A percentile compares a stretch with the other conserved stretches of the same genome.
These are phyloP conservation scores for Sebastes iracundus DNA, from an alignment of 2,797 vertebrate genomes.

Conservation along the genomic window DNA sequence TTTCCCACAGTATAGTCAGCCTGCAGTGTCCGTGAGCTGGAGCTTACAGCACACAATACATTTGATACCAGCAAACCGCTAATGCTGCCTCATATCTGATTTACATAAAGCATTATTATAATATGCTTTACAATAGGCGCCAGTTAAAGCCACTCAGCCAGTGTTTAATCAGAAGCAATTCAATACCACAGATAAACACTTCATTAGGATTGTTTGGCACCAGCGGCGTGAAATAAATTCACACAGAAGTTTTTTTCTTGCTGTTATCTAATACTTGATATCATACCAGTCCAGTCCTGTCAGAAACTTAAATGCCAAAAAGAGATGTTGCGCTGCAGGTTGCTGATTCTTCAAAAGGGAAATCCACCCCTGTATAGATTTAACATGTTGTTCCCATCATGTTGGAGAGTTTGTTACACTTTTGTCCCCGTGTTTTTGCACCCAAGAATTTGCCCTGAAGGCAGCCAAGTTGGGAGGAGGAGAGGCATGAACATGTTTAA, in stretches of 20 bases:
- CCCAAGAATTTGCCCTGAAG: constrained; percentile 39
- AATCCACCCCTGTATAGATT: background rate
- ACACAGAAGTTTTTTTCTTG: background rate
- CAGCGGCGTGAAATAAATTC: background rate
- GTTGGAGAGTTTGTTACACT: background rate
- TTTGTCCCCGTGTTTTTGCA: constrained; percentile 7
- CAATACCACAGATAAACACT: constrained; percentile 24
- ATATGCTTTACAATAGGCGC: constrained; percentile 1
- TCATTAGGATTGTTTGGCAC: constrained; percentile 10
- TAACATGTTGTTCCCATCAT: constrained; percentile 6
- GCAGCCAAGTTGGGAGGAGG: background rate
- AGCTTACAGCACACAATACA: background rate
- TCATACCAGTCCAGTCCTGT: background rate
- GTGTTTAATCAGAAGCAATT: constrained; percentile 43
- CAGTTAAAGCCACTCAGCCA: constrained; percentile 20
- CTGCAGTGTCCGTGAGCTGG: background rate
- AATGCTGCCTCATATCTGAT: constrained; percentile 23
- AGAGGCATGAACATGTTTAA: constrained; percentile 34
- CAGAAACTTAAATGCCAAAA: background rate
- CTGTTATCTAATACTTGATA: background rate
- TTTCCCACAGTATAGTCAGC: background rate
- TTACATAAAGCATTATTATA: constrained; percentile 8
- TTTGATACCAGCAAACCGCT: background rate
- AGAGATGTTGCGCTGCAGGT: background rate
- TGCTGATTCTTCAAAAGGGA: background rate